Conservation (phyloP, 30 jellyfish, hydroid and myxozoan genomes). For the Pelagia noctiluca region DNA sequence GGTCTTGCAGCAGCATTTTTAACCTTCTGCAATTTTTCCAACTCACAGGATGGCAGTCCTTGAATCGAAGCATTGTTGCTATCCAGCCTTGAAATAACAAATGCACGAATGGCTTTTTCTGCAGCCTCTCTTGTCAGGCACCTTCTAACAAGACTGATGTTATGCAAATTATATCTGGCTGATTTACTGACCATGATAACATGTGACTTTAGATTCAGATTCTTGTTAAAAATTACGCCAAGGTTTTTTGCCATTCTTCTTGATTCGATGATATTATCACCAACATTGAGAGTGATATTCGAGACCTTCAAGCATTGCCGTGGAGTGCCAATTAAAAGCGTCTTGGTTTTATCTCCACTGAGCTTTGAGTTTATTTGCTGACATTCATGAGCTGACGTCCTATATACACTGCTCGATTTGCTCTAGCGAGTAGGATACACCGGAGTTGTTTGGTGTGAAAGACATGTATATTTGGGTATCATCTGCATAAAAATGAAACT, state of each 20-base stretch:
- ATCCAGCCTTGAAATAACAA: slow-evolving; percentile 54
- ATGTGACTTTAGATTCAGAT: slow-evolving; percentile 48
- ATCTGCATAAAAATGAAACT: slow-evolving; percentile 57
- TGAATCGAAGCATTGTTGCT: slow-evolving; percentile 38
- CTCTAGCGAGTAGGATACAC: slow-evolving; percentile 4
- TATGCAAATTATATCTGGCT: slow-evolving; percentile 11
- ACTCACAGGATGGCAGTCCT: slow-evolving; percentile 63
- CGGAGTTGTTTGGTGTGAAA: slow-evolving; percentile 45
- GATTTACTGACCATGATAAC: slow-evolving; percentile 28
- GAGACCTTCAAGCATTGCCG: slow-evolving; percentile 52
- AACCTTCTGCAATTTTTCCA: slow-evolving; percentile 48
- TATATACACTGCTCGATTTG: slow-evolving; percentile 54
- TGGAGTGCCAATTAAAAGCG: slow-evolving; percentile 48
- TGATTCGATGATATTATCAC: slow-evolving; percentile 12
- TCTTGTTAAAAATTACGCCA: slow-evolving; percentile 59
- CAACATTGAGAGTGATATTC: slow-evolving; percentile 16
- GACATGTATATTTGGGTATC: slow-evolving; percentile 56
- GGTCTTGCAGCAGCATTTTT: slow-evolving; percentile 54
- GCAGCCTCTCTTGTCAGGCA: slow-evolving; percentile 58
- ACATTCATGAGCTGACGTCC: slow-evolving; percentile 59
- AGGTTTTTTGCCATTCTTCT: slow-evolving; percentile 15
- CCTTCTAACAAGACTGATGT: slow-evolving; percentile 34
- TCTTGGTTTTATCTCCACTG: slow-evolving; percentile 45
- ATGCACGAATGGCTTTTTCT: slow-evolving; percentile 47
- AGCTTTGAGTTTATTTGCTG: slow-evolving; percentile 41